Evolutionary conservation across 2,113 vertebrate genomes (phyloP).

Genomic region (Neotoma lepida): DNA sequence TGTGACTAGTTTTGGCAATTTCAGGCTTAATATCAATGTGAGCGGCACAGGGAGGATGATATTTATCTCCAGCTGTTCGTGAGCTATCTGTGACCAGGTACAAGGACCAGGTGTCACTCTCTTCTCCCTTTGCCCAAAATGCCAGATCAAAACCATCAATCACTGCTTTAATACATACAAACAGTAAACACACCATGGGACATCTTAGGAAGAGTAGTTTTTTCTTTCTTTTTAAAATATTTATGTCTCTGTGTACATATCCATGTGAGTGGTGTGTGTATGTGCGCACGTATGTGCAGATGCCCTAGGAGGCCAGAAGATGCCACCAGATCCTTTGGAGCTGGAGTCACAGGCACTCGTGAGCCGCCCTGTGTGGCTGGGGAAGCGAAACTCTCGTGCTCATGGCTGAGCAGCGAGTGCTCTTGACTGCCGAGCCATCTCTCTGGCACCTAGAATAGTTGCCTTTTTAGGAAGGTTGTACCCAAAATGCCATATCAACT

Average conservation of each 20-base stretch:
- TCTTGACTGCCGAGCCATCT: neutral
- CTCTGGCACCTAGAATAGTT: neutral
- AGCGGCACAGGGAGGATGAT: neutral
- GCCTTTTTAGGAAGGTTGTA: neutral
- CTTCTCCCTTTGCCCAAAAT: neutral
- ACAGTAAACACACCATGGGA: neutral
- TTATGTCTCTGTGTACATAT: neutral
- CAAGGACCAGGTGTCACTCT: neutral
- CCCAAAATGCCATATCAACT: too few relatives aligned
- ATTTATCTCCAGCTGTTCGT: neutral
- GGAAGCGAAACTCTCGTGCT: neutral
- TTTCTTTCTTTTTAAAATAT: neutral
- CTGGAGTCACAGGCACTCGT: neutral
- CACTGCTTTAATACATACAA: conserved; percentile 16
- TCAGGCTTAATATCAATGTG: neutral
- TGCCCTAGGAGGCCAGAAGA: neutral
- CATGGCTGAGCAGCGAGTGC: neutral
- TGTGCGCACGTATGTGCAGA: neutral
- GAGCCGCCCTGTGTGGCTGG: neutral
- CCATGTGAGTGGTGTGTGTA: too few relatives aligned
- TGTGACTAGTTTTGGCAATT: neutral
- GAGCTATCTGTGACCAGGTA: neutral
- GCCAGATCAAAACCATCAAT: neutral
- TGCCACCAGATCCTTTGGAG: too few relatives aligned
- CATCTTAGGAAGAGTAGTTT: neutral